Percentiles rank a stretch among this genome's conserved stretches.
Evolutionary conservation across 2,113 vertebrate genomes (phyloP).

Genomic region (Neodon shergylaensis): DNA sequence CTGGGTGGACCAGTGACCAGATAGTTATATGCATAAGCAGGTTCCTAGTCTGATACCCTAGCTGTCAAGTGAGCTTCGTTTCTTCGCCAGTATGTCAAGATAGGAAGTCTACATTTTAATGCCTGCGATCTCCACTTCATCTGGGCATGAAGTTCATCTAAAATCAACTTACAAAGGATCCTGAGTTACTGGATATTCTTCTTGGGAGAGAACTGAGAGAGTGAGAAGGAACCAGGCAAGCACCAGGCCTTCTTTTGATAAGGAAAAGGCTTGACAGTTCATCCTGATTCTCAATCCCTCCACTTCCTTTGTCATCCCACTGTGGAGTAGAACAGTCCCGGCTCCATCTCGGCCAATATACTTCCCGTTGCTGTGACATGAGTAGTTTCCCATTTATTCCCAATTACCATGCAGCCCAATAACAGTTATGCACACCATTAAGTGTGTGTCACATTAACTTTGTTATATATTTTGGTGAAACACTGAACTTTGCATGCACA

Average conservation of each 20-base stretch:
- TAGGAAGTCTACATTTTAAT: not conserved
- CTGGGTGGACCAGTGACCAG: not conserved
- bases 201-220: not conserved
- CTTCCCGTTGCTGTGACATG: not conserved
- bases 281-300: not conserved
- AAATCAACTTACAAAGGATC: not conserved
- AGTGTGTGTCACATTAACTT: constrained; percentile 56
- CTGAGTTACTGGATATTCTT: not conserved
- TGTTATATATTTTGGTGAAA: constrained; percentile 60
- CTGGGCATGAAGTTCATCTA: not conserved
- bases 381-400: constrained; percentile 38
- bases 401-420: constrained; percentile 39
- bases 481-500: not conserved
- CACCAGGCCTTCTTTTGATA: not conserved
- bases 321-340: not conserved
- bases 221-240: not conserved
- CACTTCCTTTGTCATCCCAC: not conserved
- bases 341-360: not conserved
- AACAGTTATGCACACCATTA: constrained; percentile 55
- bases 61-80: not conserved
- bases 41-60: not conserved
- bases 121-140: not conserved
- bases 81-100: not conserved
- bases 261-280: not conserved
- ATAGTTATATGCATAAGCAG: not conserved